Evolutionary conservation across 2,888 invertebrate genomes (phyloP).

Genomic region (Palloptera scutellata): DNA sequence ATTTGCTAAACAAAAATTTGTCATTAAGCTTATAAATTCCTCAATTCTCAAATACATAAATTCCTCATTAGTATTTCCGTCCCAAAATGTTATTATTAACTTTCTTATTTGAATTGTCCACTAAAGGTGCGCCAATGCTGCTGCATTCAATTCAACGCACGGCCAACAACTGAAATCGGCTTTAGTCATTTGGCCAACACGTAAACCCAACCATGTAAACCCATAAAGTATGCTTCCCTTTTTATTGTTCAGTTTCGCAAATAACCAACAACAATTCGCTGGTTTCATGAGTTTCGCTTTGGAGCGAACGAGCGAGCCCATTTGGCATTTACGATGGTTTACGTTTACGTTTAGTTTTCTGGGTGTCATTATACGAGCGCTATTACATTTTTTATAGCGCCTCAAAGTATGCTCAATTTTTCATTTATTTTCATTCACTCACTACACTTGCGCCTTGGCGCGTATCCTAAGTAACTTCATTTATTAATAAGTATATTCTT

Average conservation of each 20-base stretch:
- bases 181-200: conserved; percentile 16
- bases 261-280: background rate
- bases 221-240: background rate
- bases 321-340: no score
- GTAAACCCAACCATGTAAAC: conserved; percentile 27
- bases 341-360: background rate
- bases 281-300: no score
- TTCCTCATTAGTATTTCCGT: no score
- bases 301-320: no score
- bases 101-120: no score
- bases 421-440: background rate
- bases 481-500: no score
- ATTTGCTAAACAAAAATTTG: no score
- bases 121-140: background rate
- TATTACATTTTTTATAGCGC: background rate
- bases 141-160: background rate
- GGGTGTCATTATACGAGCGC: background rate
- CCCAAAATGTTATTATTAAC: no score
- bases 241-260: background rate
- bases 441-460: background rate
- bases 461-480: background rate
- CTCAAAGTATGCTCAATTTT: background rate
- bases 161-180: conserved; percentile 15
- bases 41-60: no score
- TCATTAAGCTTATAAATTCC: no score